Conservation (phyloP, 2,888 invertebrate species). For the Galerucella calmariensis region DNA sequence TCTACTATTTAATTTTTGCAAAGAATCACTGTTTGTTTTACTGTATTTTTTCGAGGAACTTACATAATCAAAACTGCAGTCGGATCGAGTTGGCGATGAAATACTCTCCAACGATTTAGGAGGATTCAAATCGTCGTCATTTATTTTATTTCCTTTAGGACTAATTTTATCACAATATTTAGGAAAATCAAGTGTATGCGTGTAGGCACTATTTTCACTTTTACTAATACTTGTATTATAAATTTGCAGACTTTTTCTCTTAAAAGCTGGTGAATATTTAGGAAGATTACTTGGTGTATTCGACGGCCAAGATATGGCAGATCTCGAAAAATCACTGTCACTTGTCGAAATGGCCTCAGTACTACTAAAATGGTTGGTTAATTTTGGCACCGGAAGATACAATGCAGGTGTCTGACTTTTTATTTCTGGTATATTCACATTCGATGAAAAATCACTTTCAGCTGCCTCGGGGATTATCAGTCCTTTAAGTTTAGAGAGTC, state of each 20-base stretch:
- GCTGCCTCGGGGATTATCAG: slow-evolving; percentile 85
- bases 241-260: slow-evolving; percentile 78
- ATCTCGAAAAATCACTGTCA: slow-evolving; percentile 45
- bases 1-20: slow-evolving; percentile 45
- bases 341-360: slow-evolving; percentile 45
- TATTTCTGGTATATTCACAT: slow-evolving; percentile 85
- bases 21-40: slow-evolving; percentile 37
- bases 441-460: slow-evolving; percentile 65
- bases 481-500: slow-evolving; percentile 87
- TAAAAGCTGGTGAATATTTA: slow-evolving; percentile 86
- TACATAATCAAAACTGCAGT: slow-evolving; percentile 69
- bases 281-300: slow-evolving; percentile 71
- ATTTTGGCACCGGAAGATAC: slow-evolving; percentile 48
- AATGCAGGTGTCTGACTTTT: slow-evolving; percentile 69
- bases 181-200: slow-evolving; percentile 38
- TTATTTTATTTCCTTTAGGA: slow-evolving; percentile 47
- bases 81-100: slow-evolving; percentile 70
- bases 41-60: slow-evolving; percentile 49
- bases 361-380: slow-evolving; percentile 40
- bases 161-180: slow-evolving; percentile 47
- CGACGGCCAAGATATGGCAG: slow-evolving; percentile 58
- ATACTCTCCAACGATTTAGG: slow-evolving; percentile 71
- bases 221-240: slow-evolving; percentile 62
- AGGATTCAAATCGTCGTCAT: slow-evolving; percentile 58
- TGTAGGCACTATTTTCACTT: slow-evolving; percentile 47